These are phyloP conservation scores for Bungarus multicinctus DNA, from an alignment of 2,113 vertebrate genomes.

Conservation along the genomic window DNA sequence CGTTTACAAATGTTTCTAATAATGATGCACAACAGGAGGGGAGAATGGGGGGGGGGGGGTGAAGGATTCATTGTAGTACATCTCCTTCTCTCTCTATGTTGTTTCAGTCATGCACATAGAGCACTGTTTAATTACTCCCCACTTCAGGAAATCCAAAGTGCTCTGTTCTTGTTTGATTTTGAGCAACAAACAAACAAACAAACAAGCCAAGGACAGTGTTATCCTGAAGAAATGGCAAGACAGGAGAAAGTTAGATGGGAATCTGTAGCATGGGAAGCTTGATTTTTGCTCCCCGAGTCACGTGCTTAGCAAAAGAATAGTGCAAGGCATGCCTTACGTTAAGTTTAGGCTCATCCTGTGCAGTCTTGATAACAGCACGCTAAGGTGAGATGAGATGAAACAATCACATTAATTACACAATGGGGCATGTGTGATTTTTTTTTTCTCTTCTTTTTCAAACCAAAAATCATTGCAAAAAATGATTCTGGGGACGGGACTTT, in stretches of 20 bases:
- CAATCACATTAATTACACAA: neutral
- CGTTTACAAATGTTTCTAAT: rapidly evolving
- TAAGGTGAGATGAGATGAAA: neutral
- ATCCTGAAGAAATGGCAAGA: neutral
- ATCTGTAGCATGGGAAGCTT: neutral
- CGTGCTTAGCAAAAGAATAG: neutral
- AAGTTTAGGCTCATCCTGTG: neutral
- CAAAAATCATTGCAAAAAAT: neutral
- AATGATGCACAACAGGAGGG: neutral
- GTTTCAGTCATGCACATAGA: neutral
- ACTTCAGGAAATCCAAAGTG: neutral
- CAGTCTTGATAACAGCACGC: neutral
- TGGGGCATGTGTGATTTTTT: neutral
- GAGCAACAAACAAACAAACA: too few species aligned
- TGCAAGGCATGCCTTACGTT: neutral
- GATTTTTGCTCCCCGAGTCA: neutral
- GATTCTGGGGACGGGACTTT: neutral
- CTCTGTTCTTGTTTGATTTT: neutral
- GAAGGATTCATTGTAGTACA: too few species aligned
- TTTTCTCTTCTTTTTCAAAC: neutral
- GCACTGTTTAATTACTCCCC: neutral
- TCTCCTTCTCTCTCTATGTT: neutral
- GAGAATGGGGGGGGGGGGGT: neutral
- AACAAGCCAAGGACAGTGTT: neutral
- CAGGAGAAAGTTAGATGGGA: neutral